Evolutionary conservation across 1,140 invertebrate genomes (phyloP), one percentile per base, ranked within the genome.

Genomic region (Sipha flava): DNA sequence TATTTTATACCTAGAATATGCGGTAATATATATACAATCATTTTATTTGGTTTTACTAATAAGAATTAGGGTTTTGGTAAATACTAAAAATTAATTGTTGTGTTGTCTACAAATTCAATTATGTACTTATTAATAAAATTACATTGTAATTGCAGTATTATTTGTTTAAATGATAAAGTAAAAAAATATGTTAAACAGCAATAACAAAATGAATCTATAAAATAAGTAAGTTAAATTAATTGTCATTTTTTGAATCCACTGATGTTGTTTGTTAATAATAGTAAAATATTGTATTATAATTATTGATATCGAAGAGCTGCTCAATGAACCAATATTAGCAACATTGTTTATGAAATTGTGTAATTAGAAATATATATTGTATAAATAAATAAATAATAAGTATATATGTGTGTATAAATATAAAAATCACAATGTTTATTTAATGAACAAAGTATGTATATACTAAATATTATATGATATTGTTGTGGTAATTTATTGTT

Each of bases 311-410:
- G 37, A 47, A 70, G 40, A 47, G 40, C 66, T 70, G 66, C 66
- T 70, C 66, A 70, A 70, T 70, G 43, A 70, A 47, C 40, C 40
- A 70, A 70, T 66, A 66, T 70, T 70, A 70, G 66, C 40, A 70
- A 70, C 66, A 70, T 70, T 70, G 66, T 70, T 70, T 70, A 45
- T 47, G 16, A 45, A 70, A 70, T 70, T 70, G 26, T 70, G 21
- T 70, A 70, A 70, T 45, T 70, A 31, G 23, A 70, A 70, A 70
- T 45, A 70, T 70, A 70, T 29, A 70, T 47, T 70, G 66, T 70
- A 70, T 45, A 70, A 26, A 70, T 47, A 47, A 45, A 70, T 70
- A 70, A 70, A 23, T 29, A 47, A 47, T 47, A 70, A 70, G 37
- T 68, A 45, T 68, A 23, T 52, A 9, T 52, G 21, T 1, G 9